phyloP scores from a whole-genome alignment of 2,113 vertebrate species.

The Condylura cristata region DNA sequence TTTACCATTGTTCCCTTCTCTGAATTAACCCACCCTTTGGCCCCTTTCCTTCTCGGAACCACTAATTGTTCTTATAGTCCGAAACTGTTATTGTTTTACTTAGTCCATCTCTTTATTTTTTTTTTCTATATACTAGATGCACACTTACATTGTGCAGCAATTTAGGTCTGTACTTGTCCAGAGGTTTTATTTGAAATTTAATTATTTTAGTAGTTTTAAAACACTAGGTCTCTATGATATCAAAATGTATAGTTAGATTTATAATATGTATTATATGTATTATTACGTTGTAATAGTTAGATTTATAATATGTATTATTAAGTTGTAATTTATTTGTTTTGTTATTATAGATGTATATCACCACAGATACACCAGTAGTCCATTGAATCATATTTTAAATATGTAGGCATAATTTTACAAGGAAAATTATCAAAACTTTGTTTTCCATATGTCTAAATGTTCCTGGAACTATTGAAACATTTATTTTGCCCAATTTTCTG shows the following conservation, averaged over 20 bases:
- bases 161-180: neutral
- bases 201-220: slow-evolving; percentile 16
- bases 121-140: too few species aligned
- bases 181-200: neutral
- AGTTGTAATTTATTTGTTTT: neutral
- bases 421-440: neutral
- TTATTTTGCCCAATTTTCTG: neutral
- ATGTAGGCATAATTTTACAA: neutral
- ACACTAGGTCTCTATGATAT: neutral
- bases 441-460: neutral
- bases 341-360: too few species aligned
- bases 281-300: neutral
- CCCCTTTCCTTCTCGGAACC: too few species aligned
- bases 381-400: neutral
- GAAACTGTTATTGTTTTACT: too few species aligned
- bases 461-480: neutral
- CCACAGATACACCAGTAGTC: too few species aligned
- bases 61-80: too few species aligned
- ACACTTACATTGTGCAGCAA: too few species aligned
- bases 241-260: too few species aligned
- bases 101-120: too few species aligned
- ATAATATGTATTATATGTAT: neutral
- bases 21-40: too few species aligned
- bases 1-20: too few species aligned
- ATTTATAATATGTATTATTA: neutral